These are phyloP conservation scores for Microplitis deprimator DNA, from an alignment of 2,888 invertebrate genomes.

Conservation along the genomic window DNA sequence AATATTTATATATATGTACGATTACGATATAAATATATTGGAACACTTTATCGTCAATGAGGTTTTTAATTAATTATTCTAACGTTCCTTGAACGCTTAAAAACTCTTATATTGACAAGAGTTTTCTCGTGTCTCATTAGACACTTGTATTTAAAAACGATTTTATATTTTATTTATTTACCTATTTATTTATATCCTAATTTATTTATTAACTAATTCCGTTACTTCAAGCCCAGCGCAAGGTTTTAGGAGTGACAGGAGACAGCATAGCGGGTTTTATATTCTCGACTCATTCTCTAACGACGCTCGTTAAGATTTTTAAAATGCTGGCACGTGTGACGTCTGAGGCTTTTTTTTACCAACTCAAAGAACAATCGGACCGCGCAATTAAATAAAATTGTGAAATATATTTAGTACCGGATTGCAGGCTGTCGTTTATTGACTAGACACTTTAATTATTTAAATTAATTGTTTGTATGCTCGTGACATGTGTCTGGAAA, in stretches of 20 bases:
- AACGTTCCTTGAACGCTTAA: conserved; percentile 38
- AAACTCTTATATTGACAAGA: conserved; percentile 1
- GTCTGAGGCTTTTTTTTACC: conserved; percentile 2
- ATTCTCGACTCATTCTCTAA: conserved; percentile 44
- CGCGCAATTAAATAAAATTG: neutral
- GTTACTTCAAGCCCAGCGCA: conserved; percentile 53
- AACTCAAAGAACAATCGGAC: no score
- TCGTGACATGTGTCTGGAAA: neutral
- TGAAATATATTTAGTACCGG: neutral
- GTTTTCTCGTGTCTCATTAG: neutral
- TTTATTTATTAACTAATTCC: conserved; percentile 43
- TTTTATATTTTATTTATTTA: conserved; percentile 17
- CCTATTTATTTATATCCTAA: conserved; percentile 32
- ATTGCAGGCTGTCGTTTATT: neutral
- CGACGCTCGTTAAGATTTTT: conserved; percentile 29
- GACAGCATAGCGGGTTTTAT: conserved; percentile 40
- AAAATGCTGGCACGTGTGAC: conserved; percentile 4
- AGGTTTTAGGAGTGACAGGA: conserved; percentile 38
- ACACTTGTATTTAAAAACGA: neutral
- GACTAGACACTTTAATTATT: neutral
- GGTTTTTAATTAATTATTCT: conserved; percentile 42
- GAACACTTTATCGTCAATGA: conserved; percentile 51
- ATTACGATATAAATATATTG: conserved; percentile 29
- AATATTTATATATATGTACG: conserved; percentile 35
- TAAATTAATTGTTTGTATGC: neutral